These are phyloP conservation scores for Tarsius wallacei DNA, from an alignment of 2,797 vertebrate species.

Conservation along the genomic window DNA sequence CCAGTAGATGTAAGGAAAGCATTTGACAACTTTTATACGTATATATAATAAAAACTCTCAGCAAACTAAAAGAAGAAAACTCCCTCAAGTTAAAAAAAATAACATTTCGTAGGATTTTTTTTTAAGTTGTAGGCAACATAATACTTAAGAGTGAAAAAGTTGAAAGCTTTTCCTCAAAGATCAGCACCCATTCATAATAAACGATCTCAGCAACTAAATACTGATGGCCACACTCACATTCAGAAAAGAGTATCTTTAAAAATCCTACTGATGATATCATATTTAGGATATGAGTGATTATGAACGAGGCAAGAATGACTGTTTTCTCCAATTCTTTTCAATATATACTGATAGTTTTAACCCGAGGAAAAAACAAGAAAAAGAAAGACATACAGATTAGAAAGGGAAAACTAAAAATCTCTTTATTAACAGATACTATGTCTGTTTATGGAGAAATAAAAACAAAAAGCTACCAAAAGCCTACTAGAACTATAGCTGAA, in stretches of 20 bases:
- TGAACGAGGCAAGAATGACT: background rate
- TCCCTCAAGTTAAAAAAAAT: background rate
- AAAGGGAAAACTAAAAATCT: background rate
- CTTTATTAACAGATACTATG: background rate
- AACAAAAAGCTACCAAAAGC: background rate
- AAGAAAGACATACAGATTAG: background rate
- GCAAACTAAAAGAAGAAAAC: background rate
- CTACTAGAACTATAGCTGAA: background rate
- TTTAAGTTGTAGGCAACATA: background rate
- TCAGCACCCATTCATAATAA: background rate
- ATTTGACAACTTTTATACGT: background rate
- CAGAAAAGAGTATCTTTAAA: background rate
- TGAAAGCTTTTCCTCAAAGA: background rate
- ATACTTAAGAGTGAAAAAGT: background rate
- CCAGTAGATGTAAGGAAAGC: background rate
- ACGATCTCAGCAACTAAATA: background rate
- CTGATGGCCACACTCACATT: background rate
- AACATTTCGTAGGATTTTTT: too few species aligned
- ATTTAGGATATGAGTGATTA: background rate
- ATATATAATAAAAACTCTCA: background rate
- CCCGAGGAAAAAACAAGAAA: background rate
- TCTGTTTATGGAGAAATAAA: background rate
- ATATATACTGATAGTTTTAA: background rate
- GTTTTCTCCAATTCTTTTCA: background rate
- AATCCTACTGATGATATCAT: background rate